Base-by-base conservation (phyloP, 2,888 invertebrate species). In the Leucophenga montana region DNA sequence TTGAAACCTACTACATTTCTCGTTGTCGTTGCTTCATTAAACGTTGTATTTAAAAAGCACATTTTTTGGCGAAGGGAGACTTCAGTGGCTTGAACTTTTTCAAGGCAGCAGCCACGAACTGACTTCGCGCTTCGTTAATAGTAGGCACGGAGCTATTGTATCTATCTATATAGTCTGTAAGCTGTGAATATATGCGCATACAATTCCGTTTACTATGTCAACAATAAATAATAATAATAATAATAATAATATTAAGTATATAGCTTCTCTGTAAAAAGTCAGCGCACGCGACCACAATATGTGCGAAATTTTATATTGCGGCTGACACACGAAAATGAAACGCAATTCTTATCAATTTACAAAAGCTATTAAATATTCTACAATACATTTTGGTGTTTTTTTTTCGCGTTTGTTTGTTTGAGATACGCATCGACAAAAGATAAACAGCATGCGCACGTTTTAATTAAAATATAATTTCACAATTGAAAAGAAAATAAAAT, bases 391-490 rank as follows among this genome's bases (percentile, higher is more conserved):
- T 39, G 27, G 3, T 33, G 3, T 8, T 39, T 39, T 39, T 39
- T 5, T 39, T 3, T 39, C 39, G 11, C 39, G 39, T 39, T 39
- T 39, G 4, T 27, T 27, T 27, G 27, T 27, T 27, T 27, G 27
- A 27, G 27, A 27, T 27, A 4, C 27, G 27, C 4, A 39, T 39
- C 39, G 39, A 39, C 4, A 39, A 39, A 54, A 54, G 16, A 54
- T 9, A 4, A 18, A 22, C 56, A 56, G 22, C 57, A 27, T 57
- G n/a, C 8, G 31, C 57, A 57, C 8, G 31, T 57, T 57, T 77
- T 74, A 59, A 73, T 69, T 67, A 48, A 72, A 77, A 71, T 74
- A 46, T 68, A 75, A 75, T 73, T 68, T 69, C 20, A 20, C 61
- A 75, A 69, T 69, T 71, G 74, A 50, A 50, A 50, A 4, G 50